These are phyloP conservation scores for Ammodytes marinus DNA, from an alignment of 2,113 vertebrate species.

Conservation along the genomic window DNA sequence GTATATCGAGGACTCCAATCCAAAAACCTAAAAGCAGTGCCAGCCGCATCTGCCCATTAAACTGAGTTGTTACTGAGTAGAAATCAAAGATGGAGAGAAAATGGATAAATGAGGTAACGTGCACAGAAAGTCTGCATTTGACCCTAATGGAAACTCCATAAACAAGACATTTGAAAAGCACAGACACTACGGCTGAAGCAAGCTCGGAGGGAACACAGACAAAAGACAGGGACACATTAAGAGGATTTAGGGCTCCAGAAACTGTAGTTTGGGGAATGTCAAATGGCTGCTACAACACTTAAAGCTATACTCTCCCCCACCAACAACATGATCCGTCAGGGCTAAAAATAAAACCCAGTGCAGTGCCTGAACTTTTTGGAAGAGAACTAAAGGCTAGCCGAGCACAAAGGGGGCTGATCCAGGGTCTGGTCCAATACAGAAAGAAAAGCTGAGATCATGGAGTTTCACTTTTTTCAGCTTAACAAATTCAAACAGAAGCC, in stretches of 20 bases:
- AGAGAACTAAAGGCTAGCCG: constrained; percentile 24
- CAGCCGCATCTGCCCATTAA: neutral
- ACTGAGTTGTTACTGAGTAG: too few species aligned
- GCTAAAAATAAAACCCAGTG: constrained; percentile 56
- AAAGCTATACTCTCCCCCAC: constrained; percentile 14
- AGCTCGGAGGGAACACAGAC: constrained; percentile 7
- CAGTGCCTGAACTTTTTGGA: constrained; percentile 31
- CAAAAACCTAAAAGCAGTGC: neutral
- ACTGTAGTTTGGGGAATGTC: constrained; percentile 26
- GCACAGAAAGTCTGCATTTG: neutral
- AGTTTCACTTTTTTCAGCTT: constrained; percentile 18
- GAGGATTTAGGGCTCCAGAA: constrained; percentile 33
- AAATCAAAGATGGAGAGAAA: neutral
- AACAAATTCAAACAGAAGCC: constrained; percentile 30
- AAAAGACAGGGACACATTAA: neutral
- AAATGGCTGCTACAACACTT: constrained; percentile 31
- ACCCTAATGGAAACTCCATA: constrained; percentile 24
- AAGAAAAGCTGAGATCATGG: constrained; percentile 1
- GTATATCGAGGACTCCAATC: neutral
- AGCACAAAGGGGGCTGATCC: constrained; percentile 22
- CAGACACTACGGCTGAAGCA: neutral
- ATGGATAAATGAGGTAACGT: neutral
- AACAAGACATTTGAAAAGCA: neutral
- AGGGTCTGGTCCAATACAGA: constrained; percentile 23
- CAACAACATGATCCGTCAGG: neutral